Conservation (phyloP, 2,797 vertebrate species). For the Sternarchorhynchus goeldii region DNA sequence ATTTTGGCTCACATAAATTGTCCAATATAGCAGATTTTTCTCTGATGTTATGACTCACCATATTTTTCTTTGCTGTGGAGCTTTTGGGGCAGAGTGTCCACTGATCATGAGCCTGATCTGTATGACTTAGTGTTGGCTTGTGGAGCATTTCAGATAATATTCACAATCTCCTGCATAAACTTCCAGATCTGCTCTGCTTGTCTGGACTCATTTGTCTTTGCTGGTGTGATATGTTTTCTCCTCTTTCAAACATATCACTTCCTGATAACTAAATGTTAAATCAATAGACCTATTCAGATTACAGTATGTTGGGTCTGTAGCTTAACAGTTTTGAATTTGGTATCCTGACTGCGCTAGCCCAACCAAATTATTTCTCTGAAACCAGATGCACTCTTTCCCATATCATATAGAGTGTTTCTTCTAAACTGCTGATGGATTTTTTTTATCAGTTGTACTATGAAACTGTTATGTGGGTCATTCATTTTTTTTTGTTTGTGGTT, state of each 20-base stretch:
- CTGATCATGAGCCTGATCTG: slow-evolving; percentile 6
- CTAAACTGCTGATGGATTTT: neutral
- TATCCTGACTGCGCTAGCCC: neutral
- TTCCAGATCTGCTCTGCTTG: too few relatives aligned
- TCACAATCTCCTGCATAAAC: too few relatives aligned
- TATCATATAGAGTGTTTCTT: neutral
- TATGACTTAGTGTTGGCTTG: slow-evolving; percentile 16
- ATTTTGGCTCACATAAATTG: neutral
- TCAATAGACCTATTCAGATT: too few relatives aligned
- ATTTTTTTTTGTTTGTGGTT: slow-evolving; percentile 36
- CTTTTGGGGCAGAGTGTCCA: neutral
- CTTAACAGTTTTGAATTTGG: neutral
- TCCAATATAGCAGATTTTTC: neutral
- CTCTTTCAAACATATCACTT: too few relatives aligned
- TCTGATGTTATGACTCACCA: neutral
- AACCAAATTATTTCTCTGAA: neutral
- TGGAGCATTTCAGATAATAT: slow-evolving; percentile 4
- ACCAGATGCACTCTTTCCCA: neutral
- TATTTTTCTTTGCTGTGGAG: neutral
- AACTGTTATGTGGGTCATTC: slow-evolving; percentile 10
- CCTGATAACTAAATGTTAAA: too few relatives aligned
- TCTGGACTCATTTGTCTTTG: too few relatives aligned
- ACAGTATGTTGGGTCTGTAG: neutral
- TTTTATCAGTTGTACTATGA: slow-evolving; percentile 15
- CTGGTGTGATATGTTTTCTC: too few relatives aligned